These are phyloP conservation scores for Hiodon alosoides DNA, from an alignment of 2,113 vertebrate genomes.

Conservation along the genomic window DNA sequence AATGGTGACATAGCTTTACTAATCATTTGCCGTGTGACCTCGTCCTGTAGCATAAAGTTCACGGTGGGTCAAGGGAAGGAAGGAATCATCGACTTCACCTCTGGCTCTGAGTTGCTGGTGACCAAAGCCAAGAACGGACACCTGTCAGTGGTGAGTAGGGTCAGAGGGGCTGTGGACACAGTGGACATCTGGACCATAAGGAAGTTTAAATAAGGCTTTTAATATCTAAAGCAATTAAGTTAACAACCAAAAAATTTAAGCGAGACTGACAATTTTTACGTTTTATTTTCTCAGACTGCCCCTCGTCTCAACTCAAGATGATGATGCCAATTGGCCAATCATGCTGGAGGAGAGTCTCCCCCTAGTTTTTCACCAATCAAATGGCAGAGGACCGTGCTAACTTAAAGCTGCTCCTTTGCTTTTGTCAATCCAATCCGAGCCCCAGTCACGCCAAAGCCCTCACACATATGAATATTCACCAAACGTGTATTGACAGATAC, in stretches of 20 bases:
- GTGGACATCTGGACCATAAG: background rate
- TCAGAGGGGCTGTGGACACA: too few relatives aligned
- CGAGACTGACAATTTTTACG: background rate
- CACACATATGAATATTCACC: too few relatives aligned
- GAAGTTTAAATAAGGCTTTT: background rate
- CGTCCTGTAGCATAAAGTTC: slow-evolving; percentile 76
- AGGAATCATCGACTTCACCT: slow-evolving; percentile 87
- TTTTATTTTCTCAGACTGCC: slow-evolving; percentile 70
- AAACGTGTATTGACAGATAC: too few relatives aligned
- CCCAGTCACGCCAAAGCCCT: slow-evolving; percentile 54
- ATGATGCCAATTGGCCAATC: slow-evolving; percentile 47
- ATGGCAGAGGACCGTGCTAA: slow-evolving; percentile 34
- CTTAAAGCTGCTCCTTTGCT: slow-evolving; percentile 27
- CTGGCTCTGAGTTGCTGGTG: slow-evolving; percentile 85
- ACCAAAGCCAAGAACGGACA: slow-evolving; percentile 93
- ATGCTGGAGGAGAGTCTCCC: slow-evolving; percentile 28
- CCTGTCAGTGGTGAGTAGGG: slow-evolving; percentile 84
- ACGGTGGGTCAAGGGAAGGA: slow-evolving; percentile 82
- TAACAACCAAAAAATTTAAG: background rate
- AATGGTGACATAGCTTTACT: too few relatives aligned
- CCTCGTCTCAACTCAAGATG: slow-evolving; percentile 96
- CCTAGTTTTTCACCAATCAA: slow-evolving; percentile 42
- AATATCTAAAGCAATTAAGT: background rate
- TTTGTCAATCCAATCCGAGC: slow-evolving; percentile 53
- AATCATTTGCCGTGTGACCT: too few relatives aligned